Base-by-base conservation (phyloP, 2,797 vertebrate species). In the Channa striata region DNA sequence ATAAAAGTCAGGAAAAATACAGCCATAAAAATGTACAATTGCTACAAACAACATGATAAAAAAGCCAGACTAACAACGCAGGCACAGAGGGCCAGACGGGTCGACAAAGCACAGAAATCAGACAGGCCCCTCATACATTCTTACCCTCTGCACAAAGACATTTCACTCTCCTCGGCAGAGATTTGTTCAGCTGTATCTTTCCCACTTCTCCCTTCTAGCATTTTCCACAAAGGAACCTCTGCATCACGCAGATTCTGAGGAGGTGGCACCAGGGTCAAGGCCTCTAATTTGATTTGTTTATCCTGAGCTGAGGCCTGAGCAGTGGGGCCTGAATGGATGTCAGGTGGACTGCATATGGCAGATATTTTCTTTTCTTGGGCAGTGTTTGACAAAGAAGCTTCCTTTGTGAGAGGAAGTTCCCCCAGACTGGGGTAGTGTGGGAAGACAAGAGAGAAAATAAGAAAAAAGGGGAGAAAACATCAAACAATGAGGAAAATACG, bases 221-320 rank as follows among this genome's bases (percentile, higher is more conserved):
- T 68, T 82, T 87, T 86, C 93, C 93, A 94, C 6, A 93, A 77
- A 74, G 93, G 92, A 72, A 80, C 61, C 85, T 93, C 91, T 58
- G 81, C 86, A 11, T 79, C 82, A 71, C 52, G 65, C 21, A 78
- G 14, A 30, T 64, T 82, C 65, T 91, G 80, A 61, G 68, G 79
- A 72, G 79, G 72, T 46, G 84, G 63, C 54, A 59, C 57, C 42
- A 61, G 68, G 59, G 59, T 74, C 73, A 63, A 50, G 46, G 65
- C 30, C 66, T 88, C 84, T 78, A 83, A 80, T 46, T 62, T 56
- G 69, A 82, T 14, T 8, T 78, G 34, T 76, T 77, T 82, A 52
- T 59, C 65, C 65, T 62, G 69, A 71, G 50, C 57, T 59, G 53
- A 47, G 42, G 63, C 52, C 49, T 73, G 74, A 73, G 63, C 49